A percentile compares a stretch with the other conserved stretches of the same genome.
Conservation (phyloP, 2,888 invertebrate genomes). For the Diplazon laetatorius region DNA sequence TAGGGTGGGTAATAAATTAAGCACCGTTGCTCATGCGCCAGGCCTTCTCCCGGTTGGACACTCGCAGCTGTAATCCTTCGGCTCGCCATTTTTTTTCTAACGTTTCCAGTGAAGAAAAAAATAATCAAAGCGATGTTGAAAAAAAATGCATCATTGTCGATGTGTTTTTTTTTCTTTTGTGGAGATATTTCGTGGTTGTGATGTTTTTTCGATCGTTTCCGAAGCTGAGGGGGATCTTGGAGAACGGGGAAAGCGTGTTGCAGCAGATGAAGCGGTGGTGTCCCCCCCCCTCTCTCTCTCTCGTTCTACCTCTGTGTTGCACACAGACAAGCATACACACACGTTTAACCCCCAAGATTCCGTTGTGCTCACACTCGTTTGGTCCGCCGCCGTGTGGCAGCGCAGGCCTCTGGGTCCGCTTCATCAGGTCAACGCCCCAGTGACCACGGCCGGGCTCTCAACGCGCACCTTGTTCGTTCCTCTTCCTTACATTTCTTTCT, state of each 20-base stretch:
- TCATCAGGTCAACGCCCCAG: conserved; percentile 81
- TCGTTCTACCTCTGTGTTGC: conserved; percentile 32
- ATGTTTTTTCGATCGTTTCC: conserved; percentile 40
- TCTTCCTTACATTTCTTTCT: conserved; percentile 45
- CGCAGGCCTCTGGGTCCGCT: conserved; percentile 60
- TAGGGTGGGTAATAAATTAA: conserved; percentile 59
- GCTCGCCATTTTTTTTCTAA: conserved; percentile 34
- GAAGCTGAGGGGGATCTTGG: conserved; percentile 13
- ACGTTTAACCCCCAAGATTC: conserved; percentile 66
- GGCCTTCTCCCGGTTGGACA: not conserved
- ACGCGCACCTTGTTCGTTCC: conserved; percentile 75
- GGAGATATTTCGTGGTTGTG: conserved; percentile 15
- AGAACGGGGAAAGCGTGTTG: conserved; percentile 32
- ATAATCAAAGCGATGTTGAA: not conserved
- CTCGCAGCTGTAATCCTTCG: not conserved
- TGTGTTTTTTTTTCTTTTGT: conserved; percentile 24
- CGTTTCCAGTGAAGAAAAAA: conserved; percentile 13
- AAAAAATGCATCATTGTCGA: conserved; percentile 22
- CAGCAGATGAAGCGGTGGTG: conserved; percentile 22
- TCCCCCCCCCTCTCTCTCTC: conserved; percentile 31
- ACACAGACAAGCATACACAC: too few species aligned
- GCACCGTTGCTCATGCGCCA: conserved; percentile 34
- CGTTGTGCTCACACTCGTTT: conserved; percentile 76
- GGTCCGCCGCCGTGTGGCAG: conserved; percentile 73
- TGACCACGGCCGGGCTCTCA: conserved; percentile 77